Evolutionary conservation across 37 sponge, comb jelly and placozoan genomes (phyloP), one percentile per base, ranked within the genome.

Genomic region (Beroe ovata): DNA sequence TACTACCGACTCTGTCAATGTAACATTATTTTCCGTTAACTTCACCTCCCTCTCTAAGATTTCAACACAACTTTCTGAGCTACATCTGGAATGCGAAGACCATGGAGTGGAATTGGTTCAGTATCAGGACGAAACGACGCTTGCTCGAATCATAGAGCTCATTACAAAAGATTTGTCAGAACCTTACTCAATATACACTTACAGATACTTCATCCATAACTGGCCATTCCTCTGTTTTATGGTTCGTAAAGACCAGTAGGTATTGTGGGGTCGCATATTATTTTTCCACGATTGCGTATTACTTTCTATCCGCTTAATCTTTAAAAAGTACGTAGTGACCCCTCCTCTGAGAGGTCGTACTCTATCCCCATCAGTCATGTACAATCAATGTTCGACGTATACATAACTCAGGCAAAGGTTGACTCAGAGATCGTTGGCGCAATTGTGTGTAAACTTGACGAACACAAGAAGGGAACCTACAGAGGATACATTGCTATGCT

Each of bases 401-500:
- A 58, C 11, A 58, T 66, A 30, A 0, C 89, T 26, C 89, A 94
- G 94, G 96, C 96, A 0, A 60, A 60, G 28, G 91, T 91, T 59
- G 93, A 94, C 0, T 91, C 38, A 0, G 60, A 89, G 60, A 93
- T 66, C 60, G 93, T 97, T 0, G 99, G 99, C 4, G 96, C 99
- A 0, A 93, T 97, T 38, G 99, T 97, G 32, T 97, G 96, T 64
- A 95, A 97, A 77, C 60, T 94, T 47, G 96, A 97, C 92, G 39
- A 60, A 11, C 92, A 93, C 59, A 89, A 89, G 26, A 89, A 66
- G 4, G 90, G 90, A 28, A 93, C 95, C 28, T 77, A 42, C 54
- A 25, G 89, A n/a, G 99, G 99, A 0, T 97, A 97, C 90, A 97
- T 97, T 58, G 99, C 99, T 21, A 97, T 97, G 99, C 88, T 97